Evolutionary conservation across 2,888 invertebrate species (phyloP).

Genomic region (Leistus spinibarbis): DNA sequence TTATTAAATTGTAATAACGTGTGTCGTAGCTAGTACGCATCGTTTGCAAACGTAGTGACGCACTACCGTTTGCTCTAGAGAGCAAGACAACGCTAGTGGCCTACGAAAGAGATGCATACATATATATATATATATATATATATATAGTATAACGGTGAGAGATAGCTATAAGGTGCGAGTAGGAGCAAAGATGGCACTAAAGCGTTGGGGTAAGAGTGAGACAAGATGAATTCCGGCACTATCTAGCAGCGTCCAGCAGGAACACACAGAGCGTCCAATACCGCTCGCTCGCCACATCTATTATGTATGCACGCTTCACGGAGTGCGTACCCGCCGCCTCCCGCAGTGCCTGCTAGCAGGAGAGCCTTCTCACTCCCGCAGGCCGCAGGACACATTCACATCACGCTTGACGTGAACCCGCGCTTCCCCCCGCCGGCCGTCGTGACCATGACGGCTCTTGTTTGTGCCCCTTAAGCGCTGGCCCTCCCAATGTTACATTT

Average conservation of each 20-base stretch:
- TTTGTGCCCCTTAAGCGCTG: background rate
- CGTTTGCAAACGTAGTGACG: background rate
- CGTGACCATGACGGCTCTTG: background rate
- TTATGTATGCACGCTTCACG: slow-evolving; percentile 49
- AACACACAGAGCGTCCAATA: slow-evolving; percentile 24
- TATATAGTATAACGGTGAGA: background rate
- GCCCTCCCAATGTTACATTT: background rate
- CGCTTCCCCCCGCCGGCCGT: background rate
- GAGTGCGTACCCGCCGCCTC: slow-evolving; percentile 44
- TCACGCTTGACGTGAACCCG: slow-evolving; percentile 15
- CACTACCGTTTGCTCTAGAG: background rate
- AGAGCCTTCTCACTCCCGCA: background rate
- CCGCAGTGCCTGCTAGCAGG: slow-evolving; percentile 43
- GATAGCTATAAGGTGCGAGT: background rate
- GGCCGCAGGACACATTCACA: slow-evolving; percentile 14
- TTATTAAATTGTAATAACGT: background rate
- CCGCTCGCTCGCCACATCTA: slow-evolving; percentile 47
- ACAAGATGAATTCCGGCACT: slow-evolving; percentile 7
- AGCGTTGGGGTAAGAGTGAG: background rate
- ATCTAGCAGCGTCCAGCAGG: background rate
- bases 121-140: background rate
- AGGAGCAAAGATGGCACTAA: background rate
- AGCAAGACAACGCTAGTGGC: background rate
- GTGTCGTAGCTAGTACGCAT: background rate
- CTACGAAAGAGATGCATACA: background rate